Base-by-base conservation (phyloP, 2,888 invertebrate genomes). In the Ormyrus labotus region DNA sequence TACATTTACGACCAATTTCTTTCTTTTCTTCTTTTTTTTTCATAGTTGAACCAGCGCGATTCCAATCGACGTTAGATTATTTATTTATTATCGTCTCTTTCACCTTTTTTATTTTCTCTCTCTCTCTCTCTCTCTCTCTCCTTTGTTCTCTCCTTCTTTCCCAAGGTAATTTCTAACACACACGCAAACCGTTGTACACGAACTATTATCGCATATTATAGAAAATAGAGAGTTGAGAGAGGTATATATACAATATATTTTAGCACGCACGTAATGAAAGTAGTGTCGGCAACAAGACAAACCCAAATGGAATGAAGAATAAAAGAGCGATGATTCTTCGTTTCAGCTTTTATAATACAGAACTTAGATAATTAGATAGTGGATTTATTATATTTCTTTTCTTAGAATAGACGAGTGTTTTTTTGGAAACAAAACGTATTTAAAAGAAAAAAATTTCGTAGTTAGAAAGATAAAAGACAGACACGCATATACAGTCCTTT, bases 191-290 rank as follows among this genome's bases (percentile, higher is more conserved):
- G 50, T 74, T 78, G 68, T 63, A 80, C 80, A 82, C 74, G 71
- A 80, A 80, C 58, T 77, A 71, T 77, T 69, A 77, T 76, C 64
- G 72, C 79, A 72, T 81, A 81, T 78, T 57, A 63, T 82, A 78
- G 78, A 78, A 70, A 64, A 82, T 82, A 80, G 80, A 82, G 60
- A 70, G 65, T 80, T 80, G 68, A 80, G 80, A 61, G 58, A 76
- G 69, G n/a, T 76, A 73, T 61, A 78, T 72, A 75, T 58, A 73
- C 53, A 69, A 73, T 70, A 73, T 65, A 80, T 78, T 78, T 64
- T 72, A 80, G 80, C 63, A 78, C 77, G 82, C 82, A 82, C 82
- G 78, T 78, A 79, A 74, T 78, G 64, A 76, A 79, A 73, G 80
- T 82, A 82, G 80, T 78, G 47, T 58, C 55, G 67, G 65, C 65